These are phyloP conservation scores for Odontesthes bonariensis DNA, from an alignment of 2,113 vertebrate species.

Conservation along the genomic window DNA sequence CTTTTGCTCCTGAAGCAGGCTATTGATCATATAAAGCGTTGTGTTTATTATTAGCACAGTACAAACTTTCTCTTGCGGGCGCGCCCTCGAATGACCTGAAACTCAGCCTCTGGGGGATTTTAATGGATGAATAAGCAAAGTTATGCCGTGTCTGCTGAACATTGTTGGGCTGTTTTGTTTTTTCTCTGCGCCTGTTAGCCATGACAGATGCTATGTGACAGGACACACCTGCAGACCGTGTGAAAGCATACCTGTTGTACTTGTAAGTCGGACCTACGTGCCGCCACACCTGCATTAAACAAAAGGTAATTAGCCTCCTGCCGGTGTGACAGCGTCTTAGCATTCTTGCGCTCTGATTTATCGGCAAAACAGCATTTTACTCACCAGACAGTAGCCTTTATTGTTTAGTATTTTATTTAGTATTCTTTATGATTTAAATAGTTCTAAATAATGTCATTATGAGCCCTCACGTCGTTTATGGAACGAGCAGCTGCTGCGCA, in stretches of 20 bases:
- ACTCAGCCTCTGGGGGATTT: conserved; percentile 9
- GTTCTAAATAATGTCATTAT: background rate
- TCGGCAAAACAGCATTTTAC: background rate
- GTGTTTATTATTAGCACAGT: background rate
- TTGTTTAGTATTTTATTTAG: background rate
- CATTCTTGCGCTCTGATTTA: background rate
- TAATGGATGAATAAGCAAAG: background rate
- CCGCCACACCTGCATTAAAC: conserved; percentile 58
- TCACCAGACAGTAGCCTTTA: background rate
- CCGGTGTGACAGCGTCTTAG: conserved; percentile 6
- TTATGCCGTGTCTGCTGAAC: background rate
- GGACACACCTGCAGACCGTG: background rate
- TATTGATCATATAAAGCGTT: background rate
- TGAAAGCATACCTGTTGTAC: conserved; percentile 21
- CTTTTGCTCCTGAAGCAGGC: background rate
- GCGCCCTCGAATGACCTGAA: background rate
- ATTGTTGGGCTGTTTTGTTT: background rate
- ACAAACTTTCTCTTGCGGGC: background rate
- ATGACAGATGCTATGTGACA: background rate
- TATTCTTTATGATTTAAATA: background rate
- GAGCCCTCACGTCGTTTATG: background rate
- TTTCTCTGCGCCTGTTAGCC: background rate
- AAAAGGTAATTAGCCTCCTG: conserved; percentile 40
- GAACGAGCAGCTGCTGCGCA: conserved; percentile 51
- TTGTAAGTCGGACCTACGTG: conserved; percentile 10